Evolutionary conservation across 2,797 vertebrate species (phyloP).

Genomic region (Epinephelus awoara): DNA sequence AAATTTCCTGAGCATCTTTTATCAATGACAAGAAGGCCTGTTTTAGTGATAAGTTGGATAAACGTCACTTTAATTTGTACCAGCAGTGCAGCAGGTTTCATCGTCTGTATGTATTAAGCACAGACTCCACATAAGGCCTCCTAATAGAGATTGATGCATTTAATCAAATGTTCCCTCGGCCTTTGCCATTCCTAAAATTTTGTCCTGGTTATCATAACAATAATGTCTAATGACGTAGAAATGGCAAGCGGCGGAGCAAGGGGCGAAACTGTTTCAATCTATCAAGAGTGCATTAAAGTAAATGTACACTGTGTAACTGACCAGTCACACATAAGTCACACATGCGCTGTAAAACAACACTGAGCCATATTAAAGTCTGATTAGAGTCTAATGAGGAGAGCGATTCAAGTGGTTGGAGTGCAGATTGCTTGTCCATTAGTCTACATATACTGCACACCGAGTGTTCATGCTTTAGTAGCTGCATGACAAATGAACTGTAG

Average conservation of each 20-base stretch:
- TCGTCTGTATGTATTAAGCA: slow-evolving; percentile 56
- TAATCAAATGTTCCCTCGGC: slow-evolving; percentile 81
- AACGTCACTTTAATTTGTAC: slow-evolving; percentile 68
- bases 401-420: slow-evolving; percentile 40
- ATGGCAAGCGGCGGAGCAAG: slow-evolving; percentile 57
- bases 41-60: slow-evolving; percentile 58
- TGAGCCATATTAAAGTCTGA: slow-evolving; percentile 73
- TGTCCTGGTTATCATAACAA: slow-evolving; percentile 79
- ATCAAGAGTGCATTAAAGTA: slow-evolving; percentile 78
- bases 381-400: slow-evolving; percentile 70
- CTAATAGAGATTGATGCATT: slow-evolving; percentile 82
- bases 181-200: slow-evolving; percentile 72
- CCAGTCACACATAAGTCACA: slow-evolving; percentile 70
- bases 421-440: slow-evolving; percentile 51
- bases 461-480: slow-evolving; percentile 23
- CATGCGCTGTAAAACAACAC: slow-evolving; percentile 71
- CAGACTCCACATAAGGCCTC: slow-evolving; percentile 36
- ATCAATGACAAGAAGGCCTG: slow-evolving; percentile 43
- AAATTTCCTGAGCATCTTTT: slow-evolving; percentile 43
- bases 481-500: slow-evolving; percentile 48
- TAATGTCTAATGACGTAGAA: slow-evolving; percentile 72
- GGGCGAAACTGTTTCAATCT: slow-evolving; percentile 66
- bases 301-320: slow-evolving; percentile 70
- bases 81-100: slow-evolving; percentile 55
- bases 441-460: neutral